These are phyloP conservation scores for Buceros bicornis DNA, from an alignment of 2,797 vertebrate genomes.

Conservation along the genomic window DNA sequence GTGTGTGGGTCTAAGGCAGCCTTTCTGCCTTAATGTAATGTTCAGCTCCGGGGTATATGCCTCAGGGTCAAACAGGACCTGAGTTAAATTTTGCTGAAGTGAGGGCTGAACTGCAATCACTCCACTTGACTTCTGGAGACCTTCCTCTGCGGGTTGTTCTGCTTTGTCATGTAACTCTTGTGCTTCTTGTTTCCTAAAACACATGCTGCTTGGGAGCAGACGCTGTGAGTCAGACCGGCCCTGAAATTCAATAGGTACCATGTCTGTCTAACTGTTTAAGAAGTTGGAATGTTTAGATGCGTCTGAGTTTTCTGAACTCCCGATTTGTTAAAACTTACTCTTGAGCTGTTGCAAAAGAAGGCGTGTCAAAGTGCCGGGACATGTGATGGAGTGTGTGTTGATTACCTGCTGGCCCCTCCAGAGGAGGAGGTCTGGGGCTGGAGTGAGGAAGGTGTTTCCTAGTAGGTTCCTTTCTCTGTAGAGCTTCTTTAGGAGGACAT, in stretches of 20 bases:
- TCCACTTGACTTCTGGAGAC: background rate
- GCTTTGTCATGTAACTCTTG: background rate
- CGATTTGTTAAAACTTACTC: background rate
- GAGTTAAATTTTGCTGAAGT: background rate
- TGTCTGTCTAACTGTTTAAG: background rate
- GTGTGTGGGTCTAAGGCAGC: background rate
- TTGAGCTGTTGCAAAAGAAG: background rate
- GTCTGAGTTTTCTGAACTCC: background rate
- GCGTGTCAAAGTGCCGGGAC: background rate
- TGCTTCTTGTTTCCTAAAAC: background rate
- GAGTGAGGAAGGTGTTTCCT: background rate
- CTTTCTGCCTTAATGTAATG: background rate
- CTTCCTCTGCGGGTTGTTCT: background rate
- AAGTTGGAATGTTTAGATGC: background rate
- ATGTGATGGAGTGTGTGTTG: rapidly evolving
- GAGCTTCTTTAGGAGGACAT: background rate
- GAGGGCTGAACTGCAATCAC: background rate
- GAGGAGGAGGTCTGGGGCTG: background rate
- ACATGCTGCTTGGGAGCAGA: background rate
- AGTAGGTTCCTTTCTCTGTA: background rate
- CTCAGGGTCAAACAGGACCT: background rate
- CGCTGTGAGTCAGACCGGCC: background rate
- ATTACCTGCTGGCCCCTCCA: background rate
- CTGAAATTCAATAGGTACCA: background rate
- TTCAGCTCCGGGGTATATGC: background rate